These are phyloP conservation scores for Drosophila crucigera DNA, from an alignment of 2,888 invertebrate genomes.

Conservation along the genomic window DNA sequence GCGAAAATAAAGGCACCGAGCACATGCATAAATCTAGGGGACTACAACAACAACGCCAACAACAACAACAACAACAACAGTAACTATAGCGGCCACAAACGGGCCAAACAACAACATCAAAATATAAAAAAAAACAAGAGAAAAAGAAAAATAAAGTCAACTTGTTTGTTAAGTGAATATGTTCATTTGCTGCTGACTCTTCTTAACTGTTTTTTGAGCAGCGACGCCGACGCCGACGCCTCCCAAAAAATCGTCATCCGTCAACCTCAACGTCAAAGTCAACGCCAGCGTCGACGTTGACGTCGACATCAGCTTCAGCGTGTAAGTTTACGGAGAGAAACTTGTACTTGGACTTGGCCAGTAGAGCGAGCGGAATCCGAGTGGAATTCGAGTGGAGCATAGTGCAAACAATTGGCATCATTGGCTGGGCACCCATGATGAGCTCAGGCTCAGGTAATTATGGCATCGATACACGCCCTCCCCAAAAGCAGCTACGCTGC, in stretches of 20 bases:
- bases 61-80: slow-evolving; percentile 7
- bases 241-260: slow-evolving; percentile 48
- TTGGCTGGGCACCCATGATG: slow-evolving; percentile 54
- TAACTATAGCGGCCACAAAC: slow-evolving; percentile 45
- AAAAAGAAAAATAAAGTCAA: slow-evolving; percentile 72
- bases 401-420: slow-evolving; percentile 77
- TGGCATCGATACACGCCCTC: slow-evolving; percentile 62
- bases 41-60: slow-evolving; percentile 31
- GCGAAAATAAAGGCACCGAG: slow-evolving; percentile 63
- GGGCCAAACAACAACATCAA: slow-evolving; percentile 66
- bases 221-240: slow-evolving; percentile 21
- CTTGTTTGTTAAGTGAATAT: slow-evolving; percentile 81
- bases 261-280: slow-evolving; percentile 52
- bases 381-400: slow-evolving; percentile 24
- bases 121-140: not conserved
- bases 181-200: slow-evolving; percentile 63
- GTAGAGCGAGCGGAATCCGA: slow-evolving; percentile 30
- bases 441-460: slow-evolving; percentile 43
- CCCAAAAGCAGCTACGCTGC: slow-evolving; percentile 25
- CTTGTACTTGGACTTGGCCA: slow-evolving; percentile 60
- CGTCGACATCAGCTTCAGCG: slow-evolving; percentile 11
- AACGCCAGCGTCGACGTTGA: slow-evolving; percentile 16
- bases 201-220: slow-evolving; percentile 60
- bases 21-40: slow-evolving; percentile 66
- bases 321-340: slow-evolving; percentile 59